Evolutionary conservation across 23 tunicate species (phyloP), one percentile per base, ranked within the genome.

Genomic region (Halocynthia roretzi): DNA sequence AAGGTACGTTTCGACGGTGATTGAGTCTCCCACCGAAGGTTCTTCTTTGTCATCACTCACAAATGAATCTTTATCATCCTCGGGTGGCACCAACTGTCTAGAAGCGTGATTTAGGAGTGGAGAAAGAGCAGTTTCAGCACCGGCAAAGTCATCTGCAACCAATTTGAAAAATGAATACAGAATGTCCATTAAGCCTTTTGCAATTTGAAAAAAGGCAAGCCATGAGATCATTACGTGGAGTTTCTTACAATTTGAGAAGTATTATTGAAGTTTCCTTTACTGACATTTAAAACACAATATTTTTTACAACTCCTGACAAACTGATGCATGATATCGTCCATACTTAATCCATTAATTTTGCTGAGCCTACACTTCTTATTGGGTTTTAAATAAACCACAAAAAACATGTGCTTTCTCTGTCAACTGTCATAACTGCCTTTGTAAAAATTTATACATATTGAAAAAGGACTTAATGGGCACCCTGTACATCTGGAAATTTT

Each of bases 51-150:
- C 88, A 7, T 83, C 87, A 5, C 71, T 74, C 19, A 18, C 40
- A 10, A 54, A 20, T 11, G 78, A 74, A n/a, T 84, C 97, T 11
- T 67, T 73, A 19, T 81, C 86, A 10, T 52, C 71, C 20, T 71
- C 83, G 6, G 51, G 56, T 7, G 69, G 75, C 19, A 74, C 72
- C 51, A 67, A 57, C 57, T 71, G 71, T 17, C 78, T 75, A 19
- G 98, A 86, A 19, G 91, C 52, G 78, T 92, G 98, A 61, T 92
- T 86, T 5, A 92, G 67, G 15, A 92, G 84, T 7, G 98, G 98
- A 7, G 83, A 55, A 68, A 92, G 84, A 22, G 98, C 91, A 8
- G 83, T 65, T 58, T 92, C 98, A 6, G 92, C 76, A 21, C 87
- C 77, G 9, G 74, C 20, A 21, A 60, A 54, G 74, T 92, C 98